Conservation (phyloP, 2,797 vertebrate genomes). For the Pterois miles region DNA sequence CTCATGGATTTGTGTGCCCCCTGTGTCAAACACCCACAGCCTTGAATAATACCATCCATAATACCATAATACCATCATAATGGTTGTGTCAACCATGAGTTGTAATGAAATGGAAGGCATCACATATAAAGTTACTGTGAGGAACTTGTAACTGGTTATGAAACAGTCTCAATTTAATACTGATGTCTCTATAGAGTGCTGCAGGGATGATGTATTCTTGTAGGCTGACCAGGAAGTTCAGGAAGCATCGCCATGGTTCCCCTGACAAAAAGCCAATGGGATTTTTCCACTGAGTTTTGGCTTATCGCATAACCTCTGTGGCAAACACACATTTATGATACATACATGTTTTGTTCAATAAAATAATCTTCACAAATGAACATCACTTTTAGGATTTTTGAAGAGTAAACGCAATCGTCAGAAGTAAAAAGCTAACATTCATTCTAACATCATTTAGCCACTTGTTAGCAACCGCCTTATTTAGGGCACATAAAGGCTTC, state of each 20-base stretch:
- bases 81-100: background rate
- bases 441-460: background rate
- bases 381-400: background rate
- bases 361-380: background rate
- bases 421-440: background rate
- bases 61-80: background rate
- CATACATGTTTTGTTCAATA: background rate
- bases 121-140: background rate
- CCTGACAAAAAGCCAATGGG: background rate
- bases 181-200: no score
- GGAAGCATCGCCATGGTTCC: background rate
- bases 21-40: background rate
- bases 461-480: no score
- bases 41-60: background rate
- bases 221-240: background rate
- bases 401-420: background rate
- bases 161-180: no score
- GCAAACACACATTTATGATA: background rate
- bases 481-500: no score
- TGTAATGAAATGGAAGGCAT: slow-evolving; percentile 6
- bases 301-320: background rate
- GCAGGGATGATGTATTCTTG: background rate
- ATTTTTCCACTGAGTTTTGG: background rate
- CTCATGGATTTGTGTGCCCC: background rate
- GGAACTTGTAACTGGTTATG: background rate